Conservation (phyloP, 2,113 vertebrate genomes). For the Gracilinanus agilis region DNA sequence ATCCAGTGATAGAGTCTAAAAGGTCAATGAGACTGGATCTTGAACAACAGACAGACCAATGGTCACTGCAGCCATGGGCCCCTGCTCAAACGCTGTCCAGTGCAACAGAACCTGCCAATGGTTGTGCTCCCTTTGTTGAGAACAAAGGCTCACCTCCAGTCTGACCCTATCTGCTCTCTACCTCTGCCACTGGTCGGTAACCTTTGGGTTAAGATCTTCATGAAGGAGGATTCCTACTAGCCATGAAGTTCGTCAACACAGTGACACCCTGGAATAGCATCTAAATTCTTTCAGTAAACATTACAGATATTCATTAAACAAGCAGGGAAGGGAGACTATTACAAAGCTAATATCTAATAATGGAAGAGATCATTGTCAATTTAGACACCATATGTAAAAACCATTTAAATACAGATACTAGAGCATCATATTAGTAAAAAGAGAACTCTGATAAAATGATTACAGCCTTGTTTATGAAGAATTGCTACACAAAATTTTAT, state of each 20-base stretch:
- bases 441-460: background rate
- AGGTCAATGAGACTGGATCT: background rate
- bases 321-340: background rate
- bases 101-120: background rate
- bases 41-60: background rate
- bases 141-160: background rate
- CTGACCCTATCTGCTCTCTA: background rate
- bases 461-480: background rate
- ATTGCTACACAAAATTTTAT: background rate
- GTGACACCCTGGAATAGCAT: background rate
- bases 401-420: background rate
- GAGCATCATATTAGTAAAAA: background rate
- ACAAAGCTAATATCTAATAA: background rate
- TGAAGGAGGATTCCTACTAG: background rate
- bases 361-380: background rate
- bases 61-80: background rate
- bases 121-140: background rate
- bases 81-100: background rate
- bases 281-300: background rate
- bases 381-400: background rate
- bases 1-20: background rate
- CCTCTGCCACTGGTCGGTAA: background rate
- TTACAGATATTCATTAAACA: background rate
- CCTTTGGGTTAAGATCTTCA: background rate
- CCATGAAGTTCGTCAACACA: background rate